Conservation (phyloP, 2,888 invertebrate species). For the Torymus texanus region DNA sequence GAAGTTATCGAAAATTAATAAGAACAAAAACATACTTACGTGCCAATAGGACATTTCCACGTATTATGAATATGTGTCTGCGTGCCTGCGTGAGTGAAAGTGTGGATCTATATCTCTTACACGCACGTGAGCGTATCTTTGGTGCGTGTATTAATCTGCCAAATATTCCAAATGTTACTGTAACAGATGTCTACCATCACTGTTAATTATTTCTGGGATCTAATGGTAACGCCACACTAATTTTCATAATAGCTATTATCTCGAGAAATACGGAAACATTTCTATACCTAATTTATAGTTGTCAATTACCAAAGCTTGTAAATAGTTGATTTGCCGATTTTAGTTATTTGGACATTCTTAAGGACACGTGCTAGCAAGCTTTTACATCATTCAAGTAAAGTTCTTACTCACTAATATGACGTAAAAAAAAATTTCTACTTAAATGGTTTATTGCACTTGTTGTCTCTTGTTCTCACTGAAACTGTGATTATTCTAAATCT, state of each 20-base stretch:
- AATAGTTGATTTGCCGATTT: constrained; percentile 9
- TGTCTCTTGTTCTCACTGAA: constrained; percentile 47
- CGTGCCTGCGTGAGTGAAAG: constrained; percentile 25
- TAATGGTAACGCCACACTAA: constrained; percentile 28
- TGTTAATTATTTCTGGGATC: constrained; percentile 60
- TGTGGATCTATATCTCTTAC: constrained; percentile 28
- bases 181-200: constrained; percentile 59
- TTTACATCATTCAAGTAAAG: constrained; percentile 10
- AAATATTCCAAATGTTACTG: constrained; percentile 58
- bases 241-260: constrained; percentile 18
- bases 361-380: constrained; percentile 1
- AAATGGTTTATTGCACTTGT: constrained; percentile 48
- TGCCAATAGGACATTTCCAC: constrained; percentile 43
- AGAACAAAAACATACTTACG: constrained; percentile 44
- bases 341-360: constrained; percentile 15
- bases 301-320: constrained; percentile 54
- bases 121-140: constrained; percentile 1
- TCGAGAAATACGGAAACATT: constrained; percentile 22
- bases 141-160: constrained; percentile 25
- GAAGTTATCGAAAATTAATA: background rate
- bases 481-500: constrained; percentile 49
- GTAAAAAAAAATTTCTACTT: constrained; percentile 19
- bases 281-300: constrained; percentile 39
- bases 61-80: constrained; percentile 26
- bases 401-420: constrained; percentile 17